phyloP scores from a whole-genome alignment of 2,113 vertebrate species.

The Prunella fulvescens region DNA sequence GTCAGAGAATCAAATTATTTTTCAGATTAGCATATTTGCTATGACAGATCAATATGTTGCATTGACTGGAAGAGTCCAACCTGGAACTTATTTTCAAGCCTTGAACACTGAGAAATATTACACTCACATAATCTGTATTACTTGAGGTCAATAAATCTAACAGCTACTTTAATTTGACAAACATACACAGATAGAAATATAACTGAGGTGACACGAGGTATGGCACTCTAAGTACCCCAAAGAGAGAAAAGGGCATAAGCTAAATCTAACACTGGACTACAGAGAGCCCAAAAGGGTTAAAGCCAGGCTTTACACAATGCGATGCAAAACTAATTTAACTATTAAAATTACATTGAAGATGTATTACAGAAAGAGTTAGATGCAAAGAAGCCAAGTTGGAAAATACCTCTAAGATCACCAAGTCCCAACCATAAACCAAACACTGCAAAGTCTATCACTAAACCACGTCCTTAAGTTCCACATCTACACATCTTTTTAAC shows the following conservation, averaged over 20 bases:
- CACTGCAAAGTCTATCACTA: not conserved
- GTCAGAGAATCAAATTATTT: not conserved
- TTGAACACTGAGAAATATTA: not conserved
- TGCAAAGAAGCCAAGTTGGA: not conserved
- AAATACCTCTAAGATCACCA: not conserved
- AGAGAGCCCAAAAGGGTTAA: not conserved
- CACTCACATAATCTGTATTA: not conserved
- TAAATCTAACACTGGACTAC: not conserved
- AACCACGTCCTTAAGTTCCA: not conserved
- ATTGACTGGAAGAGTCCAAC: conserved; percentile 4
- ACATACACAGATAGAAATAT: not conserved
- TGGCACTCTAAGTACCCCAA: not conserved
- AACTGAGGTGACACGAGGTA: not conserved
- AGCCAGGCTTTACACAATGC: not conserved
- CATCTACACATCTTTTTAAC: not conserved
- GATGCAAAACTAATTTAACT: not conserved
- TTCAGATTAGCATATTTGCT: conserved; percentile 8
- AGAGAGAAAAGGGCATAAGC: not conserved
- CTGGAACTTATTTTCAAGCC: not conserved
- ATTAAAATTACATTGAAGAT: not conserved
- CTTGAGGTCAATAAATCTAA: not conserved
- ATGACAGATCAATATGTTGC: conserved; percentile 17
- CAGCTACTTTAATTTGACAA: not conserved
- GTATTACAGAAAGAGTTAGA: not conserved
- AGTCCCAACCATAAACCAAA: not conserved